Conservation (phyloP, 2,888 invertebrate genomes). For the Monopis laevigella region DNA sequence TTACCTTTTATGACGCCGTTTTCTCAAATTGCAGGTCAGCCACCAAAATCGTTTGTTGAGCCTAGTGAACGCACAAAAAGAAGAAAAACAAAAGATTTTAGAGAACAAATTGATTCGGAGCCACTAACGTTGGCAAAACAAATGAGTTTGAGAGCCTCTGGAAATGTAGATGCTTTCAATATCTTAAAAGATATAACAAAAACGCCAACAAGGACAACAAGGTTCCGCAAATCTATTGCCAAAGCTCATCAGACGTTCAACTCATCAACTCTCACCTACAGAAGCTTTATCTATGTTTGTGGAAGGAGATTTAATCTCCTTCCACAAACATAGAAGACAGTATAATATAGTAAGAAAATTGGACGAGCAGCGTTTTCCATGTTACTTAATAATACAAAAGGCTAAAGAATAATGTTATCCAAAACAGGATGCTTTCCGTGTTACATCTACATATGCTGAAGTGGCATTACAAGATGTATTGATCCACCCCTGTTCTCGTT, state of each 20-base stretch:
- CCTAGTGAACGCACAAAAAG: slow-evolving; percentile 19
- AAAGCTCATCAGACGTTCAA: background rate
- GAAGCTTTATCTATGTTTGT: slow-evolving; percentile 19
- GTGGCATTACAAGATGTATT: slow-evolving; percentile 11
- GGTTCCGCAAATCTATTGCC: slow-evolving; percentile 13
- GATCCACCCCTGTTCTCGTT: slow-evolving; percentile 7
- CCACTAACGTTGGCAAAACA: slow-evolving; percentile 12
- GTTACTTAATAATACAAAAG: slow-evolving; percentile 15
- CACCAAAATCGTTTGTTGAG: slow-evolving; percentile 18
- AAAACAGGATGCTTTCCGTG: slow-evolving; percentile 1
- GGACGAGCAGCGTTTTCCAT: slow-evolving; percentile 15
- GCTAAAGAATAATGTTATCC: slow-evolving; percentile 14
- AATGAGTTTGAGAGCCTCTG: background rate
- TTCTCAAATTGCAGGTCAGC: slow-evolving; percentile 15
- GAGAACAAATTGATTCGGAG: slow-evolving; percentile 9
- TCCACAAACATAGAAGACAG: too few relatives aligned
- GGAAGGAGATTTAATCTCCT: slow-evolving; percentile 19
- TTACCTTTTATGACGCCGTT: background rate
- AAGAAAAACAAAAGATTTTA: slow-evolving; percentile 18
- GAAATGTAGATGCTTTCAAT: slow-evolving; percentile 3
- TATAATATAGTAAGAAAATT: slow-evolving; percentile 16
- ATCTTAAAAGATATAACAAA: slow-evolving; percentile 11
- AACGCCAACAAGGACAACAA: slow-evolving; percentile 16
- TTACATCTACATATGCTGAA: slow-evolving; percentile 12
- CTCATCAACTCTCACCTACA: slow-evolving; percentile 9